Evolutionary conservation across 2,888 invertebrate genomes (phyloP).

Genomic region (Acanthococcus lagerstroemiae): DNA sequence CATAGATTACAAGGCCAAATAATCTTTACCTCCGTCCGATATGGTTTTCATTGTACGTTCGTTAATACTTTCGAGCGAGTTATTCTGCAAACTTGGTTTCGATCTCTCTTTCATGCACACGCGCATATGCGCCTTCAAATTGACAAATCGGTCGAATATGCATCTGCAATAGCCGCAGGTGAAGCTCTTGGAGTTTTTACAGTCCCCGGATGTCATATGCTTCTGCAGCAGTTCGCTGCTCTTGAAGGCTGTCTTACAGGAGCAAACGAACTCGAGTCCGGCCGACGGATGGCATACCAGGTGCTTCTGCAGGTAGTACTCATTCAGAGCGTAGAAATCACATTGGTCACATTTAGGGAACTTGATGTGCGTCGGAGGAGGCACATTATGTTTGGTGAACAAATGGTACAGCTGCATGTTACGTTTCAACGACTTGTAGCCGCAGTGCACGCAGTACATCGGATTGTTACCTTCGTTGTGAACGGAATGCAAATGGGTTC

Average conservation of each 20-base stretch:
- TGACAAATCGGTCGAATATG: constrained; percentile 23
- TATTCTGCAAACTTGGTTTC: not conserved
- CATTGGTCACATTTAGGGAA: constrained; percentile 74
- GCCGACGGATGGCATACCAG: constrained; percentile 4
- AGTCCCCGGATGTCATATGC: constrained; percentile 15
- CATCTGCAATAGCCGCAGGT: constrained; percentile 17
- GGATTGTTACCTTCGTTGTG: constrained; percentile 68
- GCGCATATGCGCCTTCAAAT: constrained; percentile 29
- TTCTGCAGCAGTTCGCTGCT: constrained; percentile 17
- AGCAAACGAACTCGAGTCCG: constrained; percentile 22
- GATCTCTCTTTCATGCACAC: constrained; percentile 21
- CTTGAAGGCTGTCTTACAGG: constrained; percentile 21
- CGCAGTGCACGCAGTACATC: constrained; percentile 74
- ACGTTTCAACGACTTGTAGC: constrained; percentile 61
- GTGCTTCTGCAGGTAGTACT: constrained; percentile 38
- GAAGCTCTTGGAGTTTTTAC: constrained; percentile 19
- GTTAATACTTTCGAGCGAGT: too few relatives aligned
- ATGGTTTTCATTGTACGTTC: not conserved
- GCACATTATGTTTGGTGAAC: constrained; percentile 66
- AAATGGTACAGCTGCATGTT: constrained; percentile 67
- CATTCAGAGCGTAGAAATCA: constrained; percentile 62
- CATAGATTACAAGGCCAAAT: not conserved
- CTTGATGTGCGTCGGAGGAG: constrained; percentile 55
- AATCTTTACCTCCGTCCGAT: not conserved
- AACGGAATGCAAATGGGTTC: constrained; percentile 67